Base-by-base conservation (phyloP, 1,140 invertebrate species). In the Holcopasites calliopsidis region DNA sequence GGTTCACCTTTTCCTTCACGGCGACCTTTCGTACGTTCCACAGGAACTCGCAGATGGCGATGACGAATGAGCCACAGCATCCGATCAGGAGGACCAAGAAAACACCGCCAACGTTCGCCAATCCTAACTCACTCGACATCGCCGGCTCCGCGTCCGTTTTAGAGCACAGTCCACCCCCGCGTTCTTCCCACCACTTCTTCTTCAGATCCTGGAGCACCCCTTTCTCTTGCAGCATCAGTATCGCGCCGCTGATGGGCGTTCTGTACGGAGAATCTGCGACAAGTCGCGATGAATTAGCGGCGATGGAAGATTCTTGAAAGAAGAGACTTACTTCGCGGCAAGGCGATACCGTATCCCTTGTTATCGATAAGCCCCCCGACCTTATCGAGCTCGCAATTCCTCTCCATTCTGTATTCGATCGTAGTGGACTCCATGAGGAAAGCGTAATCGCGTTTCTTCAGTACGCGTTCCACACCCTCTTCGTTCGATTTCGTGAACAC, bases 21-120 rank as follows among this genome's bases (percentile, higher is more conserved):
- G 96, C 95, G 28, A 96, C 93, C 88, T 96, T 94, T 76, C 95
- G 92, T 13, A 96, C 94, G 85, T 97, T 96, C 95, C 96, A 96
- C 1, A 97, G 86, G 83, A 97, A 97, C 90, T 98, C 97, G 8
- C 94, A 91, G 11, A 96, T 90, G 0, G 94, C 94, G 70, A 96
- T 93, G 4, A 95, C 80, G 26, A 95, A 92, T 0, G 95, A 94
- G 13, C 94, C 91, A 1, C 90, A 83, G 55, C 95, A 94, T 0
- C 96, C 96, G 26, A 93, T 93, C 2, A 95, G 93, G 0, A 99
- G 90, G 0, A 98, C 96, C 1, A 98, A 94, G 89, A 98, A 99
- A 13, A 98, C 97, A 60, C 97, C 98, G 68, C 97, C 96, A 10
- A 98, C 96, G 78, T 97, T 96, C 28, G 94, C 93, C 42, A 98